These are phyloP conservation scores for Misgurnus mizolepis DNA, from an alignment of 2,113 vertebrate genomes.

Conservation along the genomic window DNA sequence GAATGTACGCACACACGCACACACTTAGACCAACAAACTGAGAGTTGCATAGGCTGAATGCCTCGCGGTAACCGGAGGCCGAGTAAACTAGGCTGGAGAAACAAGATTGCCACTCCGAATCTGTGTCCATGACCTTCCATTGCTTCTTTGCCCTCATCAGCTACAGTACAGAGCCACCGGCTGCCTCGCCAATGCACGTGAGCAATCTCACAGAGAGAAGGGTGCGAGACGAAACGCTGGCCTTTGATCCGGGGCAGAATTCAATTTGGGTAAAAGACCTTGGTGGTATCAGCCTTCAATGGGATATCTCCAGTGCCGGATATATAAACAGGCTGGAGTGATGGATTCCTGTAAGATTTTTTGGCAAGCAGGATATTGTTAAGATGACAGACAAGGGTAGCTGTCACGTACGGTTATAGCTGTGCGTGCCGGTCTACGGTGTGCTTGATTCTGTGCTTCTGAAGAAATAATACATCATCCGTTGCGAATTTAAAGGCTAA, in stretches of 20 bases:
- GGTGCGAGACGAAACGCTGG: constrained; percentile 53
- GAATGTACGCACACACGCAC: background rate
- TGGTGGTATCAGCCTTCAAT: constrained; percentile 48
- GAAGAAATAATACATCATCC: constrained; percentile 4
- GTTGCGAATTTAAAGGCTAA: constrained; percentile 15
- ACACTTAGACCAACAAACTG: constrained; percentile 18
- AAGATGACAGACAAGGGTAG: constrained; percentile 39
- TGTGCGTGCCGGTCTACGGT: background rate
- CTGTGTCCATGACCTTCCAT: constrained; percentile 57
- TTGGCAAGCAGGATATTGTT: constrained; percentile 49
- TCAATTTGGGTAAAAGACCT: constrained; percentile 60
- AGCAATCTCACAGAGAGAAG: constrained; percentile 53
- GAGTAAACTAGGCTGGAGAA: constrained; percentile 40
- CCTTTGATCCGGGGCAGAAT: constrained; percentile 56
- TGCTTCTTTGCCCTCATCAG: constrained; percentile 50
- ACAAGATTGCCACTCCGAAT: constrained; percentile 46
- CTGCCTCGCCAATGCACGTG: constrained; percentile 29
- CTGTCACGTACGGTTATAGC: constrained; percentile 29
- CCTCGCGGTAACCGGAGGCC: constrained; percentile 41
- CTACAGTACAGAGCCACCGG: constrained; percentile 39
- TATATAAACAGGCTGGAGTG: constrained; percentile 46
- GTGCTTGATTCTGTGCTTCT: background rate
- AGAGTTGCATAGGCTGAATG: constrained; percentile 6
- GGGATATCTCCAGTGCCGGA: constrained; percentile 34
- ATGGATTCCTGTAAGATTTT: constrained; percentile 36